phyloP scores from a whole-genome alignment of 2,888 invertebrate genomes.

The Notodonta dromedarius region DNA sequence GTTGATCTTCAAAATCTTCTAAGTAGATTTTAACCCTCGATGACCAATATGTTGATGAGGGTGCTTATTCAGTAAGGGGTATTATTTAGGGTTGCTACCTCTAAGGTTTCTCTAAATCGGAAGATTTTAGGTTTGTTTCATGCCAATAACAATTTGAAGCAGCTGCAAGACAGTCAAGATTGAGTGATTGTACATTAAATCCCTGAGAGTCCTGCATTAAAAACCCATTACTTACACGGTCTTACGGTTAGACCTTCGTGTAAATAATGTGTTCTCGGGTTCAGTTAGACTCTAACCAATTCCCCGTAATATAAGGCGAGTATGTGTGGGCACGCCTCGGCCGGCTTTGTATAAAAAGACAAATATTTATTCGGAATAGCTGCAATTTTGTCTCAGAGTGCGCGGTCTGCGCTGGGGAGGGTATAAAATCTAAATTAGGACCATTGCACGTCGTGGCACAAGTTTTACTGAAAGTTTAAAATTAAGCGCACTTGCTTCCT shows the following conservation, averaged over 20 bases:
- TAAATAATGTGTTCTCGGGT: too few relatives aligned
- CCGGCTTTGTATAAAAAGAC: slow-evolving; percentile 39
- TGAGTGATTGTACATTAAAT: slow-evolving; percentile 13
- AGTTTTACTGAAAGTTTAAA: slow-evolving; percentile 33
- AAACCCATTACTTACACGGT: slow-evolving; percentile 25
- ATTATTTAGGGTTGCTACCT: too few relatives aligned
- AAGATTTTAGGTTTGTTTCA: too few relatives aligned
- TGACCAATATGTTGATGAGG: too few relatives aligned
- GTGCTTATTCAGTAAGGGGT: too few relatives aligned
- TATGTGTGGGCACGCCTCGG: slow-evolving; percentile 38
- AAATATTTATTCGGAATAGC: slow-evolving; percentile 39
- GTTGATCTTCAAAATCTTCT: too few relatives aligned
- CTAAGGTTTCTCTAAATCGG: too few relatives aligned
- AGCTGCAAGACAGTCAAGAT: not conserved
- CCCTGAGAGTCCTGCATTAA: slow-evolving; percentile 18
- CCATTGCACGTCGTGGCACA: slow-evolving; percentile 25
- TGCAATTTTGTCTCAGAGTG: slow-evolving; percentile 22
- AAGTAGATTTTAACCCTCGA: too few relatives aligned
- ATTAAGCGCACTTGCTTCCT: slow-evolving; percentile 26
- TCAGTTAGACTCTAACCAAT: slow-evolving; percentile 16
- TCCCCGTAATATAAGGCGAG: slow-evolving; percentile 27
- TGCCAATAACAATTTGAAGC: too few relatives aligned
- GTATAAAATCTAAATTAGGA: slow-evolving; percentile 36
- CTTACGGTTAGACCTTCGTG: too few relatives aligned
- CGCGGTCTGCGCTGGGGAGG: slow-evolving; percentile 10